Evolutionary conservation across 1,140 invertebrate species (phyloP), one percentile per base, ranked within the genome.

Genomic region (Armadillidium nasatum): DNA sequence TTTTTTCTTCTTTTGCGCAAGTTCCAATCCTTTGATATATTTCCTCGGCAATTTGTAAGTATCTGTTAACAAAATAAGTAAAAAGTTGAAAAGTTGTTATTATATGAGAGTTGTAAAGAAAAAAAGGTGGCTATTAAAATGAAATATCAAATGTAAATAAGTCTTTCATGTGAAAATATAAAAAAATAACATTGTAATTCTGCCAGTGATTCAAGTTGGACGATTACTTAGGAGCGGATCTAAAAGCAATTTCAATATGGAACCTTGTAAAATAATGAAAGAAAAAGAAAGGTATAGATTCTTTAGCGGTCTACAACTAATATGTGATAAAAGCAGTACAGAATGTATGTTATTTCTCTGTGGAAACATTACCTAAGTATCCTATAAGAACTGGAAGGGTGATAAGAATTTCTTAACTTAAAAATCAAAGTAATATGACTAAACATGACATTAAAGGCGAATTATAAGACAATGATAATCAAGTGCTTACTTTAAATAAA

Each of bases 21-120:
- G 86, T 82, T 91, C 90, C 21, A 90, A 82, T 9, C 90, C 90
- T 82, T 86, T 84, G 74, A 91, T 89, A 78, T 89, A 88, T 81
- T 86, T 89, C 78, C 88, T 88, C 15, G 89, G 88, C 22, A 91
- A 88, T 76, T 88, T 88, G 79, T 91, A 91, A 83, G 88, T 88
- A 76, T 88, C 88, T 87, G 77, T 10, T 78, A 75, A 81, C 79
- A 79, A 84, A 83, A 73, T 44, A 75, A 80, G 79, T 76, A 78
- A 82, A 72, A 79, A 13, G n/a, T 76, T 15, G 13, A 23, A 44
- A 77, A 72, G 71, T 73, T 44, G 33, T 75, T 71, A 11, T 71
- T 76, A 44, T 21, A 19, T 11, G 70, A 68, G 33, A 21, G 23
- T 60, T n/a, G n/a, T n/a, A n/a, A n/a, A n/a, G n/a, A n/a, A n/a